A percentile compares a stretch with the other conserved stretches of the same genome.
These are phyloP conservation scores for Cercopithecus mitis DNA, from an alignment of 2,797 vertebrate genomes.

Conservation along the genomic window DNA sequence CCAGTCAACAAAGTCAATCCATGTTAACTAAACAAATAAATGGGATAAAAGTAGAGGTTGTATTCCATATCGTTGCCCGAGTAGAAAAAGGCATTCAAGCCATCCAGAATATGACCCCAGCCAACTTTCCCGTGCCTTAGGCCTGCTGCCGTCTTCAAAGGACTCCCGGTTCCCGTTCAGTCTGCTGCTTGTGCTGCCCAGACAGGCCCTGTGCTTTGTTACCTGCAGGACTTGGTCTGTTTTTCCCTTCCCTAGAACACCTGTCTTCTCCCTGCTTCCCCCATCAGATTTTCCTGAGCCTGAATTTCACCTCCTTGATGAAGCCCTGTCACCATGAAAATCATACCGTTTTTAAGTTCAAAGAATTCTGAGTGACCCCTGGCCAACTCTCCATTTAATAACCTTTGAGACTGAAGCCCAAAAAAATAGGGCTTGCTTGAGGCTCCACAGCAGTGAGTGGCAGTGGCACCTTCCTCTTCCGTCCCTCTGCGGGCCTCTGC, in stretches of 20 bases:
- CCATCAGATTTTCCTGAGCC: background rate
- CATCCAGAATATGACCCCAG: background rate
- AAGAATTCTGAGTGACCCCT: background rate
- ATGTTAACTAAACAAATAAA: background rate
- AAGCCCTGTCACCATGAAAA: background rate
- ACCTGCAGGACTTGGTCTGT: background rate
- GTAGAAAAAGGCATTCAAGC: background rate
- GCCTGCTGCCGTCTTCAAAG: background rate
- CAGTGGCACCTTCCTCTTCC: background rate
- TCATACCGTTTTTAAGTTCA: background rate
- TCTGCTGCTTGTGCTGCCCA: background rate
- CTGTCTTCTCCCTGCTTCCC: background rate
- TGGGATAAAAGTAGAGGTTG: background rate
- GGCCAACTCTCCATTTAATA: background rate
- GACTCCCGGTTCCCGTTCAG: accelerated
- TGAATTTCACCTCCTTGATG: background rate
- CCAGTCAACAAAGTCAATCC: background rate
- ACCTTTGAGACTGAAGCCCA: background rate
- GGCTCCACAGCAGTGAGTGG: background rate
- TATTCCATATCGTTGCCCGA: background rate
- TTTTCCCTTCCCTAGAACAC: background rate
- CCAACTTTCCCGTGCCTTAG: background rate
- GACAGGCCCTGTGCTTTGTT: background rate
- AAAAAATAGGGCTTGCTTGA: background rate
- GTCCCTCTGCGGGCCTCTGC: accelerated